Percentiles rank a stretch among this genome's conserved stretches.
Conservation (phyloP, 2,113 vertebrate species). For the Varanus komodoensis region DNA sequence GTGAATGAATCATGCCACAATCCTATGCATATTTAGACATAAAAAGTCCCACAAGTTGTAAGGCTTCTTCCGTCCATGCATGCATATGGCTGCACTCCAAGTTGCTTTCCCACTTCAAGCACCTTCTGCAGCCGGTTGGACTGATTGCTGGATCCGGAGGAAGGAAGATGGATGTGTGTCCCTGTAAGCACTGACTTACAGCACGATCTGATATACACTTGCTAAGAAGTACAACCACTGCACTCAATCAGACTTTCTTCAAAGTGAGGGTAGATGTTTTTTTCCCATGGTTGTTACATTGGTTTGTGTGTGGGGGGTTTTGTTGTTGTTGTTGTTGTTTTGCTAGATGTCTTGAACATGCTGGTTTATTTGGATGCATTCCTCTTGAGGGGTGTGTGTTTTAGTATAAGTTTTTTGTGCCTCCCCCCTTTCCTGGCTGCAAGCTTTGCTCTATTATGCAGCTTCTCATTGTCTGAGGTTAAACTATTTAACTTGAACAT, state of each 20-base stretch:
- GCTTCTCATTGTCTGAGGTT: background rate
- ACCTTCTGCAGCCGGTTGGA: no score
- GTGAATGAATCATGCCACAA: no score
- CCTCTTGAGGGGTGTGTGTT: background rate
- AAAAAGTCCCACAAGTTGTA: no score
- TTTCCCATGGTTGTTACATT: background rate
- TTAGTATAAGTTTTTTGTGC: background rate
- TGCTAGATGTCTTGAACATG: background rate
- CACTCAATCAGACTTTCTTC: background rate
- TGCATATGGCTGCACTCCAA: no score
- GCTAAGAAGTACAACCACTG: no score
- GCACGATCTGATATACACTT: background rate
- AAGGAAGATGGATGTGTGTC: background rate
- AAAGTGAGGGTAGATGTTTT: background rate
- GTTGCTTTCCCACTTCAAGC: no score
- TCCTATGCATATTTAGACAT: no score
- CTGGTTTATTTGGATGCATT: background rate
- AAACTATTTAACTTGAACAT: background rate
- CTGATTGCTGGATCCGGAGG: no score
- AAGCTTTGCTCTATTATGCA: background rate
- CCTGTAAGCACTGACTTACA: background rate
- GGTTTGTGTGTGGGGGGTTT: background rate
- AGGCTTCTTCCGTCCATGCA: no score
- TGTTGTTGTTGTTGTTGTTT: background rate
- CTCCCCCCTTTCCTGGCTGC: background rate